Evolutionary conservation across 2,888 invertebrate genomes (phyloP), one percentile per base, ranked within the genome.

Genomic region (Polyommatus iphigenia): DNA sequence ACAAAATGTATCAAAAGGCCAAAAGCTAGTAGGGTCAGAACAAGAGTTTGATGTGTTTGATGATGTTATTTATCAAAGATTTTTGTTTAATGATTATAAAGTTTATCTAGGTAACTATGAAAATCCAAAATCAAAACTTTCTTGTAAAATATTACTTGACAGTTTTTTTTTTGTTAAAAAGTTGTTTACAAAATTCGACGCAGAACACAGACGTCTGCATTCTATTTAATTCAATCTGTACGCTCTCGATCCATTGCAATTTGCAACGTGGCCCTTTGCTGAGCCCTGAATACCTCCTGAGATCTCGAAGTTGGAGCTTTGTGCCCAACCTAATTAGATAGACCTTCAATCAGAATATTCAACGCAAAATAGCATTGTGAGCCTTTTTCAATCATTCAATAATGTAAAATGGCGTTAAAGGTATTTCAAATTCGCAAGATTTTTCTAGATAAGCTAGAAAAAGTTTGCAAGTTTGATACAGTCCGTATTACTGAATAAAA

Each of bases 241-340:
- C 18, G 15, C 5, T 15, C 29, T 67, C 29, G 15, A 67, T 67
- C 67, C 67, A 67, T 67, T 67, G 67, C 67, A 67, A 67, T 67
- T 67, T 67, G 29, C 67, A 67, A 6, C 67, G 67, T 67, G 5
- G 67, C 67, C 29, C 29, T 67, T 67, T 29, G 62, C 62, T 15
- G 67, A 67, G 67, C 32, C 6, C 67, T 32, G 67, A 67, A 67
- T 67, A 32, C 29, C 67, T 67, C 67, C 67, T 29, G 67, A 67
- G 29, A 67, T 67, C 67, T 32, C 29, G 18, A 67, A 29, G 29
- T 67, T 18, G 62, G 24, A 62, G 67, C 67, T 67, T 67, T 67
- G 29, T 67, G 67, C 15, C 67, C 29, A 67, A 29, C 29, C 67
- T 67, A 67, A 67, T 67, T 29, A 67, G 29, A 67, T 67, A 18